Base-by-base conservation (phyloP, 2,888 invertebrate genomes). In the Mimas tiliae region DNA sequence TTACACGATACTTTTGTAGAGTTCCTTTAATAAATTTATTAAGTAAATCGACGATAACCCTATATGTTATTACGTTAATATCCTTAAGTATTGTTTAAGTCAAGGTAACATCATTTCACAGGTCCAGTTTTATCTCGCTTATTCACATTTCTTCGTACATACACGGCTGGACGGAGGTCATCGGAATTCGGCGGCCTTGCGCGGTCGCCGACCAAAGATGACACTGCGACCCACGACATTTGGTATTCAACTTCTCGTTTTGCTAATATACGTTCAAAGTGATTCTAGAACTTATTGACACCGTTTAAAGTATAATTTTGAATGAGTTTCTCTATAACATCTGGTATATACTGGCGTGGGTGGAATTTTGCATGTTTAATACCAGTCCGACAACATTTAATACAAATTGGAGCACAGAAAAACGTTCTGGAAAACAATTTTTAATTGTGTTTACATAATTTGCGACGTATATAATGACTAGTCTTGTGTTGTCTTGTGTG, bases 101-200 rank as follows among this genome's bases (percentile, higher is more conserved):
- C 63, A 64, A 64, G 63, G 65, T 58, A 19, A 65, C 47, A 65
- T 58, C 55, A 45, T 64, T 64, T 65, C 47, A 38, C 51, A 51
- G 51, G 51, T 64, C 21, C 51, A 51, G 71, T 75, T 73, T 76
- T 72, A 72, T 71, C 74, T 70, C 66, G 74, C 72, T 74, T 77
- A 72, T 70, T 78, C 72, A 72, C 70, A 75, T 79, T 78, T 78
- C 76, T 85, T 82, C 72, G 70, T 76, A 72, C 68, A 78, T 81
- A 75, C 77, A 74, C 74, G 78, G 75, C 70, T 70, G 69, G 71
- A 55, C 81, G 88, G 89, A 93, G 93, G 93, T 93, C 92, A 89
- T 93, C 89, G 89, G 76, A 84, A 87, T 87, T 82, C 74, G 74
- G 82, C 89, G 93, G 91, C 93, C 93, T 93, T 93, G 93, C 85